These are phyloP conservation scores for Notodonta ziczac DNA, from an alignment of 2,888 invertebrate species.

Conservation along the genomic window DNA sequence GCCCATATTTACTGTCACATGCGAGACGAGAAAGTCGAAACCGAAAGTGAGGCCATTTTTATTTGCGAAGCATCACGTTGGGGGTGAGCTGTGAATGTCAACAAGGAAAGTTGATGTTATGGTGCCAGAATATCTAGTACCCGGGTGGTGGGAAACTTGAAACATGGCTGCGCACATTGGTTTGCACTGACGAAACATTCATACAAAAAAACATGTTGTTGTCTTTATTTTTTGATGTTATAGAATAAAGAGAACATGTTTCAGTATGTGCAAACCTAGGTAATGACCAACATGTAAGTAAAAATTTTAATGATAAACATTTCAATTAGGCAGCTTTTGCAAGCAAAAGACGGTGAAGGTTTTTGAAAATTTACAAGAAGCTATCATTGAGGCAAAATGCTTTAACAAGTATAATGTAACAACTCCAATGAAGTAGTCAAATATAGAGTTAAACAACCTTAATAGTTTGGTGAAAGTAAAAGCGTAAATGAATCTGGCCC, in stretches of 20 bases:
- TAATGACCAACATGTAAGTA: too few species aligned
- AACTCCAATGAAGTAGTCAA: slow-evolving; percentile 25
- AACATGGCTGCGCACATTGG: background rate
- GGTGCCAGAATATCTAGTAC: slow-evolving; percentile 15
- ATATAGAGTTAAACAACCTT: slow-evolving; percentile 41
- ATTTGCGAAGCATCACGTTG: slow-evolving; percentile 50
- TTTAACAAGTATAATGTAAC: background rate
- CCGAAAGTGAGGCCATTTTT: slow-evolving; percentile 60
- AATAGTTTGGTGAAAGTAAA: slow-evolving; percentile 71
- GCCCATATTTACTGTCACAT: slow-evolving; percentile 55
- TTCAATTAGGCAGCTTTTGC: too few species aligned
- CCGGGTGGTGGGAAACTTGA: slow-evolving; percentile 10
- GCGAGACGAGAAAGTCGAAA: slow-evolving; percentile 60
- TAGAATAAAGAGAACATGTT: too few species aligned
- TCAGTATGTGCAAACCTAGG: too few species aligned
- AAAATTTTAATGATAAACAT: too few species aligned
- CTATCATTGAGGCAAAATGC: background rate
- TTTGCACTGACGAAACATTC: too few species aligned
- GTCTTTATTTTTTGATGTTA: too few species aligned
- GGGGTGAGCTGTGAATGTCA: slow-evolving; percentile 36
- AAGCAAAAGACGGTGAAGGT: too few species aligned
- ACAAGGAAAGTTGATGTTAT: slow-evolving; percentile 34
- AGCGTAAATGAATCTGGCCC: slow-evolving; percentile 63
- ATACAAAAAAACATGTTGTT: too few species aligned
- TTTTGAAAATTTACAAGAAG: background rate